phyloP scores from a whole-genome alignment of 2,888 invertebrate species.

The Thera britannica region DNA sequence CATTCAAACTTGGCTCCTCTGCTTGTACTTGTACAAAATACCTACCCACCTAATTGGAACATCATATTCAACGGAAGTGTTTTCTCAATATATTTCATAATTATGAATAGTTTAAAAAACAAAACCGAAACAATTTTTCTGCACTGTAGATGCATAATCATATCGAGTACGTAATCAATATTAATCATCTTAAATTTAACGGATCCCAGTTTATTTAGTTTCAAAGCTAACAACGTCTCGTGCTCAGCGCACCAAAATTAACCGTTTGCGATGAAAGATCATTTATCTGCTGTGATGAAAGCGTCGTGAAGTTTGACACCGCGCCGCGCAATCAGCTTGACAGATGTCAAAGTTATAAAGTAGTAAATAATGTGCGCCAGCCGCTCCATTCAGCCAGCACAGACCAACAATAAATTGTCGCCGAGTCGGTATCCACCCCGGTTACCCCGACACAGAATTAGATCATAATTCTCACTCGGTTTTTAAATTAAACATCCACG shows the following conservation, averaged over 20 bases:
- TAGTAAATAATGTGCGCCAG: constrained; percentile 28
- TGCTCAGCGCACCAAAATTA: constrained; percentile 13
- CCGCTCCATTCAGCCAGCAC: constrained; percentile 31
- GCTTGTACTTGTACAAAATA: neutral
- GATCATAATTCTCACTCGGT: constrained; percentile 55
- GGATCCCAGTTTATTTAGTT: neutral
- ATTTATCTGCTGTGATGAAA: constrained; percentile 1
- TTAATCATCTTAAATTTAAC: neutral
- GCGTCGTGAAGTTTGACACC: constrained; percentile 9
- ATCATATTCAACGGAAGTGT: neutral
- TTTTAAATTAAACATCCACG: constrained; percentile 59
- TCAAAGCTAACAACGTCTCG: neutral
- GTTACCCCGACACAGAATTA: constrained; percentile 51
- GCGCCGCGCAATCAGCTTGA: constrained; percentile 28
- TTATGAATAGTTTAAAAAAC: too few relatives aligned
- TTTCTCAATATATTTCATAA: neutral
- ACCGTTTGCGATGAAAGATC: constrained; percentile 7
- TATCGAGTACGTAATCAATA: neutral
- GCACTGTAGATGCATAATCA: too few relatives aligned
- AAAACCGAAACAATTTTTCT: too few relatives aligned
- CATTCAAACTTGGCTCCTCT: neutral
- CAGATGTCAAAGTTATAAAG: constrained; percentile 46
- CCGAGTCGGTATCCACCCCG: constrained; percentile 47
- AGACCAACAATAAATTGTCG: constrained; percentile 48
- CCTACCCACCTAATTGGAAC: neutral